A percentile compares a stretch with the other conserved stretches of the same genome.
Evolutionary conservation across 1,140 invertebrate species (phyloP).

Genomic region (Leptinotarsa texana): DNA sequence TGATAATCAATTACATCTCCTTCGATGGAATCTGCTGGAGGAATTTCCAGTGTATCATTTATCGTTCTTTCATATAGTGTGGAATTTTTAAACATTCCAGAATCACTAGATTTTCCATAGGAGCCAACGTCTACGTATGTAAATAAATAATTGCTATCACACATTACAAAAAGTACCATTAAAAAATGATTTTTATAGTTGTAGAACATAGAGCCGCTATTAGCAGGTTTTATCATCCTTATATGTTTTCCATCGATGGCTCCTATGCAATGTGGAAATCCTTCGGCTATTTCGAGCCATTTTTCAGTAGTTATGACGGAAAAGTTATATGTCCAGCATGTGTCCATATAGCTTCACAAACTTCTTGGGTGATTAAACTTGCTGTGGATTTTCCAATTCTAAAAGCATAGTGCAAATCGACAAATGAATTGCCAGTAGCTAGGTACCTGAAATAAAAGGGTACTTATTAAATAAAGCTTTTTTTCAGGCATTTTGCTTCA

Average conservation of each 20-base stretch:
- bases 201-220: conserved; percentile 36
- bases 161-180: background rate
- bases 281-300: conserved; percentile 26
- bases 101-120: conserved; percentile 33
- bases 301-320: conserved; percentile 39
- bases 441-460: conserved; percentile 39
- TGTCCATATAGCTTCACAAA: conserved; percentile 42
- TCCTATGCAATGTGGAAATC: background rate
- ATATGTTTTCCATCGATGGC: background rate
- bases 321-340: conserved; percentile 39
- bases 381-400: conserved; percentile 43
- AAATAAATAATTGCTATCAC: conserved; percentile 22
- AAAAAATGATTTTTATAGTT: conserved; percentile 9
- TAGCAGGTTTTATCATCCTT: conserved; percentile 35
- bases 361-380: conserved; percentile 43
- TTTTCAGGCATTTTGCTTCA: background rate
- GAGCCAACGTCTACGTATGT: conserved; percentile 47
- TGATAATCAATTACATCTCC: conserved; percentile 8
- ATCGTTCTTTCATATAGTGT: conserved; percentile 21
- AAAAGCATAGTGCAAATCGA: conserved; percentile 43
- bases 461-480: background rate
- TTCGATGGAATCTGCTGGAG: background rate
- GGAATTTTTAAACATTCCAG: conserved; percentile 24
- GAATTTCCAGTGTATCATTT: conserved; percentile 16
- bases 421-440: conserved; percentile 43